Evolutionary conservation across 2,888 invertebrate species (phyloP), one percentile per base, ranked within the genome.

Genomic region (Lydus trimaculatus): DNA sequence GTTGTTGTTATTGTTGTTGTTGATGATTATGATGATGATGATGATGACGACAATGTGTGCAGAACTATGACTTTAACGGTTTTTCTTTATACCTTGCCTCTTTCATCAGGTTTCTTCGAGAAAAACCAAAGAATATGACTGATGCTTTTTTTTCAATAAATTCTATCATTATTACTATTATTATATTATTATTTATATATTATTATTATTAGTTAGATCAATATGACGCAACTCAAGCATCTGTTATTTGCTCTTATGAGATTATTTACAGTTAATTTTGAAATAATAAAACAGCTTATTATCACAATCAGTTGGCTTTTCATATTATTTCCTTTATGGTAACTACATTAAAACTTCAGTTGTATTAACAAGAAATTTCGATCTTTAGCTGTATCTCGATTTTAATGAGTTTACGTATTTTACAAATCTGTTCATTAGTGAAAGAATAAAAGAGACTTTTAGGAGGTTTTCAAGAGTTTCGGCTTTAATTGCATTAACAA

Each of bases 1-100:
- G 20, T 20, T 48, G 43, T 36, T 36, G 1, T 8, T 31, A 7
- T 31, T 31, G 31, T 6, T 36, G 17, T 8, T 43, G 43, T 8
- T 43, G 17, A n/a, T 43, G 43, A 33, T 33, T 2, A 9, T 33
- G 33, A 33, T 33, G 33, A 43, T 43, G 17, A 43, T 43, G 43
- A n/a, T 17, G 43, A 43, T 43, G 48, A 20, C 48, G 48, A 48
- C 48, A 48, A 48, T 48, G 48, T 20, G 48, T 48, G 20, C 48
- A 20, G 48, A 48, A 48, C 48, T 20, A 48, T 20, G 48, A 48
- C 48, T 48, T 48, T 48, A 48, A 48, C 48, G 20, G 48, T 48
- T 20, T 20, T 48, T 48, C 20, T 20, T 17, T n/a, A n/a, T n/a
- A n/a, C 43, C 15, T 39, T 2, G 8, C 15, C 3, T 20, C 7